Percentiles rank a stretch among this genome's conserved stretches.
Evolutionary conservation across 2,797 vertebrate species (phyloP).

Genomic region (Dermochelys coriacea): DNA sequence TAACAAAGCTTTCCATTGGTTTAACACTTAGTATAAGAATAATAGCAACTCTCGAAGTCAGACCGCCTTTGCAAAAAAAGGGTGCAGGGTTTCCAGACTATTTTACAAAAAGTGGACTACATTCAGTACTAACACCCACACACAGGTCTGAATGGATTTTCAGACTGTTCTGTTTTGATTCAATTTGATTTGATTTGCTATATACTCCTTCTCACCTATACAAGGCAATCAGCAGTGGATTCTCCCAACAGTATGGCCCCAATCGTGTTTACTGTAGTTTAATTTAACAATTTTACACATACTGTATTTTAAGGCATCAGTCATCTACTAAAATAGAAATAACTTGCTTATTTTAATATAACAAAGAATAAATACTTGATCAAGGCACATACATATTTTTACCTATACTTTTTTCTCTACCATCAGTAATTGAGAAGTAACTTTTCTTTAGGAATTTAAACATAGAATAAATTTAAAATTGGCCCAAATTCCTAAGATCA

Average conservation of each 20-base stretch:
- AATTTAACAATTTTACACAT: background rate
- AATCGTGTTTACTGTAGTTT: accelerated
- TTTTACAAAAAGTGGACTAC: background rate
- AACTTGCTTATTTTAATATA: background rate
- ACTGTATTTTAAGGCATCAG: background rate
- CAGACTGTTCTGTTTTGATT: accelerated
- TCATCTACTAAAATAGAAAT: background rate
- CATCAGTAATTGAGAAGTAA: background rate
- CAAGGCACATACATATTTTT: background rate
- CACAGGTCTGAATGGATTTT: background rate
- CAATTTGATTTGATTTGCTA: too few relatives aligned
- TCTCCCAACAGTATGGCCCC: too few relatives aligned
- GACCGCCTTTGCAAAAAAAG: background rate
- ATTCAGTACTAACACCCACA: background rate
- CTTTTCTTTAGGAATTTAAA: background rate
- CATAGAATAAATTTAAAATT: background rate
- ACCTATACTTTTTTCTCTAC: background rate
- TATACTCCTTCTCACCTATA: too few relatives aligned
- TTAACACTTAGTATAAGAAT: background rate
- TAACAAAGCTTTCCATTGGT: background rate
- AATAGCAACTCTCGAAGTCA: background rate
- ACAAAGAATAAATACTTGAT: background rate
- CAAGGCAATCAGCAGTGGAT: too few relatives aligned
- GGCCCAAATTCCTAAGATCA: background rate
- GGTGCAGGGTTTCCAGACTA: background rate